phyloP scores from a whole-genome alignment of 35 echinoderm and acorn worm species.

The Acanthaster planci region DNA sequence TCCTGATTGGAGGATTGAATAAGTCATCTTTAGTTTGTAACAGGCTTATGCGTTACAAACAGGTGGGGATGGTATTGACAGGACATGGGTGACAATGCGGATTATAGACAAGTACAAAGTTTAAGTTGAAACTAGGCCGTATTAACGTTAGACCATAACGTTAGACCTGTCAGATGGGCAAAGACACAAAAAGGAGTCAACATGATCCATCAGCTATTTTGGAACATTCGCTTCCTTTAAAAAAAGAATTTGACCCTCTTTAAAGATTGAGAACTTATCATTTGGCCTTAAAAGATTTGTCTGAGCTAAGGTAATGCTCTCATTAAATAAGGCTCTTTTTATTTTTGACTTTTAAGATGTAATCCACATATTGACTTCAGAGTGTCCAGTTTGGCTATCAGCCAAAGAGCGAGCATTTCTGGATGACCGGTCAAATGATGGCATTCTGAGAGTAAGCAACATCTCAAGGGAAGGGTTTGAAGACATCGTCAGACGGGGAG shows the following conservation, averaged over 20 bases:
- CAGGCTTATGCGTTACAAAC: too few relatives aligned
- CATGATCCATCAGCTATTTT: too few relatives aligned
- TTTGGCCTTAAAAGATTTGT: background rate
- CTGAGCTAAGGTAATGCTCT: background rate
- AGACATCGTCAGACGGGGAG: constrained; percentile 61
- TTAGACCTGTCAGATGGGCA: too few relatives aligned
- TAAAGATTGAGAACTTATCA: background rate
- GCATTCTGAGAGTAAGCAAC: constrained; percentile 52
- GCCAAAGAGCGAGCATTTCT: constrained; percentile 80
- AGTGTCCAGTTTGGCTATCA: constrained; percentile 83
- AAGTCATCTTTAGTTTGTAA: background rate
- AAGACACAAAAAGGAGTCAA: too few relatives aligned
- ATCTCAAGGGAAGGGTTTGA: constrained; percentile 55
- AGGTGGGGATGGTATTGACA: too few relatives aligned
- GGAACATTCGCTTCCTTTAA: background rate
- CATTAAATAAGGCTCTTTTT: background rate
- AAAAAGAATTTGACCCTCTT: background rate
- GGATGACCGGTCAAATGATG: constrained; percentile 39
- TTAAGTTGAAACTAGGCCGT: too few relatives aligned
- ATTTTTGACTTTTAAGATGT: constrained; percentile 43
- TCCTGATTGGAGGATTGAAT: background rate
- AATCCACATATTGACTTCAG: constrained; percentile 28
- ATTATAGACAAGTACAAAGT: too few relatives aligned
- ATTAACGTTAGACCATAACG: too few relatives aligned
- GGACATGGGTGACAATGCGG: too few relatives aligned